A percentile compares a stretch with the other conserved stretches of the same genome.
These are phyloP conservation scores for Mesoclemmys tuberculata DNA, from an alignment of 2,113 vertebrate species.

Conservation along the genomic window DNA sequence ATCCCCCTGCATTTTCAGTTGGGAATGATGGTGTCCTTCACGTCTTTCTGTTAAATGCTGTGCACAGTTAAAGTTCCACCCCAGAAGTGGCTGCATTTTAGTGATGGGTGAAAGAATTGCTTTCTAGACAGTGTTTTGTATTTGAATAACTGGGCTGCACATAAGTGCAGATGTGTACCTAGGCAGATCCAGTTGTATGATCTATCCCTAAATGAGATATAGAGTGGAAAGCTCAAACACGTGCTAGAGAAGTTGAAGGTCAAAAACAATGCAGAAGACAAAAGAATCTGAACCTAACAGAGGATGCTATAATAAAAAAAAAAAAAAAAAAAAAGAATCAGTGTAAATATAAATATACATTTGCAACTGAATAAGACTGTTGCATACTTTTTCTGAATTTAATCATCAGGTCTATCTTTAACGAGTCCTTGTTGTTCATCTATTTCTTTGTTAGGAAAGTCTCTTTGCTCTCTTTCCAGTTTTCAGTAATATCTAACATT, in stretches of 20 bases:
- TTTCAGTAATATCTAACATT: constrained; percentile 23
- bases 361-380: neutral
- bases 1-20: constrained; percentile 55
- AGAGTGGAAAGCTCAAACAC: neutral
- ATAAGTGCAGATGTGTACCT: constrained; percentile 28
- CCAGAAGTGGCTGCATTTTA: constrained; percentile 61
- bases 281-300: neutral
- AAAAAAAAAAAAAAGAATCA: neutral
- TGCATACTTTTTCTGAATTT: neutral
- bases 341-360: neutral
- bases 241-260: neutral
- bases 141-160: neutral
- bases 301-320: neutral
- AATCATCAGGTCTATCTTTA: constrained; percentile 10
- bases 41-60: constrained; percentile 47
- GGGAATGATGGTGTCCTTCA: constrained; percentile 49
- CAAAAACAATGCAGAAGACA: neutral
- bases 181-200: neutral
- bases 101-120: constrained; percentile 26
- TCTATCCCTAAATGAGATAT: neutral
- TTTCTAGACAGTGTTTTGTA: constrained; percentile 17
- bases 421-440: neutral
- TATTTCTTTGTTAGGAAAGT: neutral
- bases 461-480: neutral
- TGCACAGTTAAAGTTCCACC: constrained; percentile 45